A percentile compares a stretch with the other conserved stretches of the same genome.
phyloP scores from a whole-genome alignment of 2,888 invertebrate species.

The Leptarthrus brevirostris region DNA sequence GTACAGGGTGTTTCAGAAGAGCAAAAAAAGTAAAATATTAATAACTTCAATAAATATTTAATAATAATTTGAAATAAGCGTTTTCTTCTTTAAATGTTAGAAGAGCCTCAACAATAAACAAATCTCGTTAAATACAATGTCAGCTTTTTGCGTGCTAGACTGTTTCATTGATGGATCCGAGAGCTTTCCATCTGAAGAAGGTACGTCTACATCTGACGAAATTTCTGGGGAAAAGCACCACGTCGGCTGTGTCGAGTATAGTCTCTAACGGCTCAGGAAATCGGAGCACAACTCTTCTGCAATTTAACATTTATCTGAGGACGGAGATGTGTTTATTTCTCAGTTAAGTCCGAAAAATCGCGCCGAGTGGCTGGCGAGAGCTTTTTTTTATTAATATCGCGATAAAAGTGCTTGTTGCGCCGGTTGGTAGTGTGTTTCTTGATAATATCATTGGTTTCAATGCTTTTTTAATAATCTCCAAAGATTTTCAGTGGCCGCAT shows the following conservation, averaged over 20 bases:
- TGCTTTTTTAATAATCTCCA: background rate
- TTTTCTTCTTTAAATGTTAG: no score
- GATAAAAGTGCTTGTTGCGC: slow-evolving; percentile 36
- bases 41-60: no score
- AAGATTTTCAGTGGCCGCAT: no score
- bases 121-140: no score
- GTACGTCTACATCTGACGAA: background rate
- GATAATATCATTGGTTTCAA: background rate
- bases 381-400: slow-evolving; percentile 10
- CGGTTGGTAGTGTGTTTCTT: background rate
- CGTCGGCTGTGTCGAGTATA: no score
- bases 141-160: no score
- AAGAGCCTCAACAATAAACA: no score
- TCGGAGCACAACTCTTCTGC: slow-evolving; percentile 7
- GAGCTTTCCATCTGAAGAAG: slow-evolving; percentile 20
- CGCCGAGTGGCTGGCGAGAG: background rate
- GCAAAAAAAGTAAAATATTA: no score
- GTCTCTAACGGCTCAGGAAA: background rate
- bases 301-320: background rate
- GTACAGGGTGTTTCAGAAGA: no score
- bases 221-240: slow-evolving; percentile 9
- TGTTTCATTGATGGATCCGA: slow-evolving; percentile 8
- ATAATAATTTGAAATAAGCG: no score
- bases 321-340: slow-evolving; percentile 30
- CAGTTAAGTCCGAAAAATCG: slow-evolving; percentile 37